These are phyloP conservation scores for Notechis scutatus DNA, from an alignment of 2,113 vertebrate species.

Conservation along the genomic window DNA sequence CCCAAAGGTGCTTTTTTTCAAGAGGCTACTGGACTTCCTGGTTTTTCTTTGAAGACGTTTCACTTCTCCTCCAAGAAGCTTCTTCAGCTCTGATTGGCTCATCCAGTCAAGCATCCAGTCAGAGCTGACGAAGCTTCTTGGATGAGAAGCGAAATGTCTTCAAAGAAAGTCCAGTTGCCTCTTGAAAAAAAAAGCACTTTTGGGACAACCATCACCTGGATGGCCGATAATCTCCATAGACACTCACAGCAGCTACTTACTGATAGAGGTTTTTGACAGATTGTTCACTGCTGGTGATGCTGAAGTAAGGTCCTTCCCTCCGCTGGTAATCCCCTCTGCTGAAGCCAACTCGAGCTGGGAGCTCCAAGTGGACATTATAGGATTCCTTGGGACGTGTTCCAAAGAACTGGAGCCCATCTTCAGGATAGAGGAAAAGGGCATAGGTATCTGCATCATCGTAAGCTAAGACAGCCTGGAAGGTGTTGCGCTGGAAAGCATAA, in stretches of 20 bases:
- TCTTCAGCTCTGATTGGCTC: too few relatives aligned
- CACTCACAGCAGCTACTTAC: constrained; percentile 63
- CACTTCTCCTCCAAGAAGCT: too few relatives aligned
- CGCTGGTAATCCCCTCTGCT: constrained; percentile 80
- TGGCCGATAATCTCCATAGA: too few relatives aligned
- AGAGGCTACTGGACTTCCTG: too few relatives aligned
- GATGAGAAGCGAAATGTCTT: too few relatives aligned
- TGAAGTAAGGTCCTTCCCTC: constrained; percentile 81
- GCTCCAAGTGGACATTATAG: constrained; percentile 87
- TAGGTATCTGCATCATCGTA: constrained; percentile 82
- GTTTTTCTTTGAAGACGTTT: too few relatives aligned
- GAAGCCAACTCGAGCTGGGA: constrained; percentile 91
- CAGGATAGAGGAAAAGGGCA: constrained; percentile 87
- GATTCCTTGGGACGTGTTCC: constrained; percentile 88
- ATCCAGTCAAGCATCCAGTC: too few relatives aligned
- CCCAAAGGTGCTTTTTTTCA: too few relatives aligned
- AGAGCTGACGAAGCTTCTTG: too few relatives aligned
- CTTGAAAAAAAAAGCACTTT: too few relatives aligned
- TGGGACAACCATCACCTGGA: too few relatives aligned
- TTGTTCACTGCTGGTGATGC: constrained; percentile 79
- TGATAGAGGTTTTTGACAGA: constrained; percentile 84
- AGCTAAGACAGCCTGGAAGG: constrained; percentile 89
- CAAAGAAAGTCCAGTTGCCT: too few relatives aligned
- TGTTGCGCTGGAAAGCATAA: constrained; percentile 79
- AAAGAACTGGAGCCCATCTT: constrained; percentile 84